Conservation (phyloP, 2,888 invertebrate species). For the Lasioglossum marginatum region DNA sequence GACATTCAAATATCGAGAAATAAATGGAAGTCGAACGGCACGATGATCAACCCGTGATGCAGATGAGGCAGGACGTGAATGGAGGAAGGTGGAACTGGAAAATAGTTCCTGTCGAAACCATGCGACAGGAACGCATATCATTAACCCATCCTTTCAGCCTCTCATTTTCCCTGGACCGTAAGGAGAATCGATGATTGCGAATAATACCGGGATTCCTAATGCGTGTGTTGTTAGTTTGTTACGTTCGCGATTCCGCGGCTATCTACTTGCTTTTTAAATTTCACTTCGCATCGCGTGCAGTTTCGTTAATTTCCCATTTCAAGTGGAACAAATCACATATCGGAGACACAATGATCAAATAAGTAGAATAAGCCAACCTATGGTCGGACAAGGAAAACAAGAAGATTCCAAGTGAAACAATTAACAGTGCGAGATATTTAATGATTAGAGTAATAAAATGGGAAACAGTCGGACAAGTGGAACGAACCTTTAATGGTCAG, state of each 20-base stretch:
- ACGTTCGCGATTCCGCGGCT: not conserved
- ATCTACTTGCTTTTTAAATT: not conserved
- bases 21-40: conserved; percentile 60
- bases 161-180: conserved; percentile 69
- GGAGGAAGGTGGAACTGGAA: conserved; percentile 43
- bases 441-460: not conserved
- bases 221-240: not conserved
- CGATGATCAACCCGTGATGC: conserved; percentile 53
- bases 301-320: not conserved
- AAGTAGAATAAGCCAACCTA: not conserved
- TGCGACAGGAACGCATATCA: conserved; percentile 72
- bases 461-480: not conserved
- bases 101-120: conserved; percentile 72
- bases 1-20: conserved; percentile 59
- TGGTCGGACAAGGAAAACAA: not conserved
- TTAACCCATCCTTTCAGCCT: conserved; percentile 74
- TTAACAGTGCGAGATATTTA: not conserved
- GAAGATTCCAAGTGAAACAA: not conserved
- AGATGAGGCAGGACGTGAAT: conserved; percentile 42
- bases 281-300: not conserved
- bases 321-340: not conserved
- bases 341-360: not conserved
- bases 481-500: not conserved
- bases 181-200: conserved; percentile 59
- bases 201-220: conserved; percentile 34